These are phyloP conservation scores for Protosalanx chinensis DNA, from an alignment of 2,797 vertebrate species.

Conservation along the genomic window DNA sequence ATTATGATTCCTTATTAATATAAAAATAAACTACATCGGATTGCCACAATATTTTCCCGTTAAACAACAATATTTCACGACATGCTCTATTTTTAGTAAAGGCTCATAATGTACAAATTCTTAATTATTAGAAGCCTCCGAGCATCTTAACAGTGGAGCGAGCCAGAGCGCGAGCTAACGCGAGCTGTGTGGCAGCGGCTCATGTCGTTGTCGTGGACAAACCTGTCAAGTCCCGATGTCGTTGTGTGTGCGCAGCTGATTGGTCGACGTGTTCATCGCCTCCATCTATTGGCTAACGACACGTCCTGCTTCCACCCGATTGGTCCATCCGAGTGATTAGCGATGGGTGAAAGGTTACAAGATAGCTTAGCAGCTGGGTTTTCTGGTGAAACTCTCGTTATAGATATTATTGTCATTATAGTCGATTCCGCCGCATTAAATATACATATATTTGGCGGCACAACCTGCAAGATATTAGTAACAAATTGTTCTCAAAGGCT, in stretches of 20 bases:
- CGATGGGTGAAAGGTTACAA: slow-evolving; percentile 57
- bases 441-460: not conserved
- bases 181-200: slow-evolving; percentile 7
- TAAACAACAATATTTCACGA: not conserved
- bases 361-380: slow-evolving; percentile 46
- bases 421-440: not conserved
- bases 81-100: too few species aligned
- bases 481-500: not conserved
- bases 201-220: slow-evolving; percentile 65
- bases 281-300: slow-evolving; percentile 59
- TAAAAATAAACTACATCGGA: not conserved
- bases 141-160: too few species aligned
- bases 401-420: not conserved
- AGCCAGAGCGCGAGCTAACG: too few species aligned
- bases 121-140: too few species aligned
- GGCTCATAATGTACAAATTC: too few species aligned
- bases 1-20: too few species aligned
- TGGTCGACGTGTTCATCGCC: slow-evolving; percentile 41
- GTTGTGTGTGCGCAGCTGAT: slow-evolving; percentile 74
- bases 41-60: slow-evolving; percentile 3
- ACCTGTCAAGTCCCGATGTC: slow-evolving; percentile 33
- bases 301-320: slow-evolving; percentile 41
- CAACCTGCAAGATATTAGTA: not conserved
- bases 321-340: slow-evolving; percentile 56
- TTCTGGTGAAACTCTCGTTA: slow-evolving; percentile 34